Percentiles rank a stretch among this genome's conserved stretches.
phyloP scores from a whole-genome alignment of 2,797 vertebrate genomes.

The Danio kyathit region DNA sequence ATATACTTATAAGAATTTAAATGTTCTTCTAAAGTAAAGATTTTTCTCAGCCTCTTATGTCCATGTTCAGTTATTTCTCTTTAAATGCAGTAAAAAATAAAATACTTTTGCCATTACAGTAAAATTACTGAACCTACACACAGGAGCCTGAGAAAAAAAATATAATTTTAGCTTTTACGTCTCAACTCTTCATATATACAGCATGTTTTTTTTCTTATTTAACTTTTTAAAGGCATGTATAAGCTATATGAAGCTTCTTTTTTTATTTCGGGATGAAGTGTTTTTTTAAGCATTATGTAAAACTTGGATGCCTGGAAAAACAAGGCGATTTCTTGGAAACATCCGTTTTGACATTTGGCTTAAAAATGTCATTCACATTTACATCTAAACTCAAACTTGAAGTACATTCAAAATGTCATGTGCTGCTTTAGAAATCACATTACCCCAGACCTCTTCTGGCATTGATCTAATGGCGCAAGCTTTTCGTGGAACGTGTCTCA shows the following conservation, averaged over 20 bases:
- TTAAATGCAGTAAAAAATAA: too few species aligned
- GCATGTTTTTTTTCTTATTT: not conserved
- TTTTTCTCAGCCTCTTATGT: too few species aligned
- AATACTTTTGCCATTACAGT: too few species aligned
- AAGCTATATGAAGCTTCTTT: not conserved
- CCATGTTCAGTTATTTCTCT: too few species aligned
- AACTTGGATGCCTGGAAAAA: not conserved
- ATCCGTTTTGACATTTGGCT: slow-evolving; percentile 33
- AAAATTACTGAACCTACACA: too few species aligned
- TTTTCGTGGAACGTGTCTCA: slow-evolving; percentile 3
- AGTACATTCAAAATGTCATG: slow-evolving; percentile 38
- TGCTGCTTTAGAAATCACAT: slow-evolving; percentile 12
- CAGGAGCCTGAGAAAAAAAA: too few species aligned
- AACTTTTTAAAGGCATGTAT: not conserved
- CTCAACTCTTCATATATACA: not conserved
- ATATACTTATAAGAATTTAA: too few species aligned
- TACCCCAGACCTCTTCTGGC: slow-evolving; percentile 8
- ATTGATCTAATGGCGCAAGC: slow-evolving; percentile 11
- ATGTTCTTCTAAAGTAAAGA: too few species aligned
- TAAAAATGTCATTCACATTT: slow-evolving; percentile 28
- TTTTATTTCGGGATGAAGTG: not conserved
- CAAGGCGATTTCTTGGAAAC: not conserved
- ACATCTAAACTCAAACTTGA: slow-evolving; percentile 6
- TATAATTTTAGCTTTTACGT: too few species aligned
- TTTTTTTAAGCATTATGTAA: slow-evolving; percentile 2